These are phyloP conservation scores for Clarias laeviceps DNA, from an alignment of 2,797 vertebrate species.

Conservation along the genomic window DNA sequence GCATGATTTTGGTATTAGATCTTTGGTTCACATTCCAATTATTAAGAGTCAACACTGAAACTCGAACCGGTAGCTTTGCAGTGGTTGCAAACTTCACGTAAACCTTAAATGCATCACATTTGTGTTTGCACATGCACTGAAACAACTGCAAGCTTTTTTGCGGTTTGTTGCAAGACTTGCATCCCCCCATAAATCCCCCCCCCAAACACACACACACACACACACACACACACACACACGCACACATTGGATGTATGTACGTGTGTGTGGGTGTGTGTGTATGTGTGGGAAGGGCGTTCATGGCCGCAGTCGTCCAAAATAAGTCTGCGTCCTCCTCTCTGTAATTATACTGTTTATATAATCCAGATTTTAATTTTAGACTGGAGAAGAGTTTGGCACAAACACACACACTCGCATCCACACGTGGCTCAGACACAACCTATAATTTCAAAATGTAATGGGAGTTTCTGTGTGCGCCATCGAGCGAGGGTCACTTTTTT, in stretches of 20 bases:
- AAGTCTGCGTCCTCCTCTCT: slow-evolving; percentile 72
- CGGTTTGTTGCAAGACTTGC: slow-evolving; percentile 1
- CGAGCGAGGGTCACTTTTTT: slow-evolving; percentile 46
- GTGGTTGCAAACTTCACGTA: background rate
- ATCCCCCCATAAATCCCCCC: no score
- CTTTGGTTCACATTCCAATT: slow-evolving; percentile 69
- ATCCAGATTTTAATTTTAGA: slow-evolving; percentile 84
- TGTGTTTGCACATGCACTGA: slow-evolving; percentile 8
- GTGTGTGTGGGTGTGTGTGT: slow-evolving; percentile 52
- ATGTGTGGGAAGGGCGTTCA: slow-evolving; percentile 76
- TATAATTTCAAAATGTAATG: slow-evolving; percentile 50
- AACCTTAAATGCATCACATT: slow-evolving; percentile 14
- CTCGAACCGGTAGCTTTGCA: background rate
- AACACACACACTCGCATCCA: slow-evolving; percentile 61
- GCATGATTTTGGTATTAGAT: slow-evolving; percentile 59
- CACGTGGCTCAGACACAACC: slow-evolving; percentile 42
- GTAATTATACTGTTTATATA: slow-evolving; percentile 84
- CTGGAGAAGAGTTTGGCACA: slow-evolving; percentile 66
- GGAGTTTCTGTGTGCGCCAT: slow-evolving; percentile 37
- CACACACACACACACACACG: no score
- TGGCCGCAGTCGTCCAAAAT: slow-evolving; percentile 78
- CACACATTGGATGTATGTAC: background rate
- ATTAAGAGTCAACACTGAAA: slow-evolving; percentile 59
- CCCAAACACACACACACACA: no score
- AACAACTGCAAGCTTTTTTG: background rate